Percentiles rank a stretch among this genome's conserved stretches.
These are phyloP conservation scores for Cantharis lateralis DNA, from an alignment of 2,888 invertebrate species.

Conservation along the genomic window DNA sequence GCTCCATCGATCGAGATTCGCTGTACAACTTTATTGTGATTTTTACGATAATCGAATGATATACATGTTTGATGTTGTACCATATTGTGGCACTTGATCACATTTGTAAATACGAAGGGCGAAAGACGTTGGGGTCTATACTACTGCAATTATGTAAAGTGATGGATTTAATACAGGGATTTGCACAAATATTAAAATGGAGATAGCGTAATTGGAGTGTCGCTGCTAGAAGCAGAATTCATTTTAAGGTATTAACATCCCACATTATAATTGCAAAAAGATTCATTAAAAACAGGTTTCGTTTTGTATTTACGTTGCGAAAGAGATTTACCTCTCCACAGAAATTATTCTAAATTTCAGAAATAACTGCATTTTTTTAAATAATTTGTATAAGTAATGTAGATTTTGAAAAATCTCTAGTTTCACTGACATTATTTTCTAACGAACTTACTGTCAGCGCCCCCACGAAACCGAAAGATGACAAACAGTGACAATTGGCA, in stretches of 20 bases:
- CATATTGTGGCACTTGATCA: slow-evolving; percentile 9
- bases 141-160: slow-evolving; percentile 36
- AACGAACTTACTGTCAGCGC: slow-evolving; percentile 10
- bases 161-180: slow-evolving; percentile 31
- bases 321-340: background rate
- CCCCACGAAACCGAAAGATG: slow-evolving; percentile 10
- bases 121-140: slow-evolving; percentile 5
- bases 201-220: slow-evolving; percentile 19
- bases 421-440: background rate
- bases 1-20: background rate
- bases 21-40: background rate
- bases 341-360: background rate
- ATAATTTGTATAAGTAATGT: background rate
- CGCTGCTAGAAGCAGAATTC: slow-evolving; percentile 20
- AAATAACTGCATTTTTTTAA: background rate
- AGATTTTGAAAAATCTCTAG: background rate
- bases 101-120: slow-evolving; percentile 7
- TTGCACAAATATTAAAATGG: slow-evolving; percentile 22
- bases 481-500: slow-evolving; percentile 17
- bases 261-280: slow-evolving; percentile 14
- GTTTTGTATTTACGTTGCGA: background rate
- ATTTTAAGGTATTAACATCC: slow-evolving; percentile 9
- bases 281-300: slow-evolving; percentile 2
- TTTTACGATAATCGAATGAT: background rate
- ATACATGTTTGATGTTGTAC: slow-evolving; percentile 1